A percentile compares a stretch with the other conserved stretches of the same genome.
Conservation (phyloP, 2,888 invertebrate species). For the Biston stratarius region DNA sequence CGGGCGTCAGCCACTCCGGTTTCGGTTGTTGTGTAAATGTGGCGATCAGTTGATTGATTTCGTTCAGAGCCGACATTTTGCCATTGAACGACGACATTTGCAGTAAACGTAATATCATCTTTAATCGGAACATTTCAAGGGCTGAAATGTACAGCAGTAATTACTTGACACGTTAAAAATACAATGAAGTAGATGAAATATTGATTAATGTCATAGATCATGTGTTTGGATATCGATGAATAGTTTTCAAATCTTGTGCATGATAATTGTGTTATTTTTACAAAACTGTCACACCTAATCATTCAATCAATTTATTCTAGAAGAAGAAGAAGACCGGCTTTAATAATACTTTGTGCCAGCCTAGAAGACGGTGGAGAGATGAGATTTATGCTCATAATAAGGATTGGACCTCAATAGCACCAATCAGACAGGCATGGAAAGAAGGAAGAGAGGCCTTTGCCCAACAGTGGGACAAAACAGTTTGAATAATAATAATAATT, state of each 20-base stretch:
- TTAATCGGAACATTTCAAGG: conserved; percentile 97
- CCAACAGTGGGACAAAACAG: too few relatives aligned
- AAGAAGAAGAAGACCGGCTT: too few relatives aligned
- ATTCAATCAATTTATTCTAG: too few relatives aligned
- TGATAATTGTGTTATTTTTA: not conserved
- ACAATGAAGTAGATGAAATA: not conserved
- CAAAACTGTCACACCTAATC: not conserved
- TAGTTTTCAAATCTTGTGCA: not conserved
- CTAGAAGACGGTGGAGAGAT: too few relatives aligned
- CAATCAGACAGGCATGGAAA: too few relatives aligned
- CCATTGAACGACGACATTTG: conserved; percentile 99
- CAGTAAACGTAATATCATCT: conserved; percentile 97
- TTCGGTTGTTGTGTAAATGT: conserved; percentile 96
- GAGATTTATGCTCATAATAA: too few relatives aligned
- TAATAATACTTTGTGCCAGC: too few relatives aligned
- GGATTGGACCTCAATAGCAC: too few relatives aligned
- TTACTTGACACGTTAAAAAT: conserved; percentile 1
- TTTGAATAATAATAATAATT: too few relatives aligned
- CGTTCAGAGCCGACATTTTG: conserved; percentile 99
- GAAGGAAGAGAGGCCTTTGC: too few relatives aligned
- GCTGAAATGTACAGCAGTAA: conserved; percentile 64
- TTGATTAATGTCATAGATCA: not conserved
- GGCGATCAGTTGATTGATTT: conserved; percentile 98
- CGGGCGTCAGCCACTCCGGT: conserved; percentile 96
- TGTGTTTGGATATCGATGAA: not conserved